Conservation (phyloP, 2,113 vertebrate genomes). For the Ellobius talpinus region DNA sequence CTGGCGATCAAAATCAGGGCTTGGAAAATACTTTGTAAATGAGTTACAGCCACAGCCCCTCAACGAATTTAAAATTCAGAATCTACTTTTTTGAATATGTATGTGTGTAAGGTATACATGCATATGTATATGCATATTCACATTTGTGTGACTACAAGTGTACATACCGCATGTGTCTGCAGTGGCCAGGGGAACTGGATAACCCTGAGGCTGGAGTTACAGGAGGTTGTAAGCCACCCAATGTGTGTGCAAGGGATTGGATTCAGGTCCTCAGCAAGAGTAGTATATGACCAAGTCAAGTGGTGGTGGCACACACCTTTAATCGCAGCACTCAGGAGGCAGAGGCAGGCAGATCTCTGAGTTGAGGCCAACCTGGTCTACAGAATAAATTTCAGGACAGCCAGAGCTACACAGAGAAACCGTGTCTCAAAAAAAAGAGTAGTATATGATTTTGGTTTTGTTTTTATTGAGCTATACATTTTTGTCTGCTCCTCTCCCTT, state of each 20-base stretch:
- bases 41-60: background rate
- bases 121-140: background rate
- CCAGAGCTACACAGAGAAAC: no score
- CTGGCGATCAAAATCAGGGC: background rate
- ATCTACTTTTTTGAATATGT: background rate
- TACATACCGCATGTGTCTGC: background rate
- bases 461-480: no score
- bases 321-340: background rate
- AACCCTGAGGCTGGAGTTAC: background rate
- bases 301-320: background rate
- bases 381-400: no score
- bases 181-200: background rate
- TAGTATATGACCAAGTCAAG: background rate
- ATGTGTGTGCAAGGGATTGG: background rate
- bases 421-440: no score
- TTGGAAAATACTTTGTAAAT: background rate
- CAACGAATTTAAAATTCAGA: conserved; percentile 42
- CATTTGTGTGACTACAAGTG: background rate
- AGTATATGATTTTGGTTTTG: no score
- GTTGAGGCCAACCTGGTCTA: no score
- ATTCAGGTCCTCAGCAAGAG: background rate
- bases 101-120: background rate
- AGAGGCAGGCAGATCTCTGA: background rate
- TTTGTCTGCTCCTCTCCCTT: no score
- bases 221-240: background rate